Evolutionary conservation across 2,113 vertebrate species (phyloP).

Genomic region (Calidris pugnax): DNA sequence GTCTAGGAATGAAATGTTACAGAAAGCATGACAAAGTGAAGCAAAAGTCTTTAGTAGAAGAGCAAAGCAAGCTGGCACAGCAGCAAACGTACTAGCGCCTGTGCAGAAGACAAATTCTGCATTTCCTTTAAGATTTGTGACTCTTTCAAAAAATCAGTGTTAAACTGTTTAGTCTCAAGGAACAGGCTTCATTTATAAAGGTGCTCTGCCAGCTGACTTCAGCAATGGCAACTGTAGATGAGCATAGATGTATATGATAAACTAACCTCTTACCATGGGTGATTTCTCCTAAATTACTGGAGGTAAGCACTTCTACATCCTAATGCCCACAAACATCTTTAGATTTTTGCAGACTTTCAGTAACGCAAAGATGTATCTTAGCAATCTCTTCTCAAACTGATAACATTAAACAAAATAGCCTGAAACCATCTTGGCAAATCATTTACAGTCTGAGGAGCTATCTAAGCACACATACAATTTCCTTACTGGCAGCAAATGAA

Average conservation of each 20-base stretch:
- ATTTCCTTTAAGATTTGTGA: neutral
- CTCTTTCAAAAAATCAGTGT: neutral
- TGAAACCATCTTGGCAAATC: conserved; percentile 20
- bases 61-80: conserved; percentile 31
- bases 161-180: neutral
- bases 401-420: conserved; percentile 29
- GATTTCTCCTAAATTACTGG: neutral
- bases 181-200: neutral
- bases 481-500: conserved; percentile 27
- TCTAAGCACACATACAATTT: neutral
- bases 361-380: conserved; percentile 1
- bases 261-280: neutral
- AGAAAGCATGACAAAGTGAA: conserved; percentile 7
- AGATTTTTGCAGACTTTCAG: conserved; percentile 27
- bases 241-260: neutral
- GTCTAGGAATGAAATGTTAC: conserved; percentile 59
- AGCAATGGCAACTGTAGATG: conserved; percentile 13
- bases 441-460: conserved; percentile 17
- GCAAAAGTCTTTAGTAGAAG: neutral
- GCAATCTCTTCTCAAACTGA: neutral
- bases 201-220: neutral
- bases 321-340: conserved; percentile 1
- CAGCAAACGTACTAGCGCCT: neutral
- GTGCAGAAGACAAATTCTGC: neutral
- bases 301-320: neutral